Evolutionary conservation across 2,113 vertebrate genomes (phyloP).

Genomic region (Petrocephalus microphthalmus): DNA sequence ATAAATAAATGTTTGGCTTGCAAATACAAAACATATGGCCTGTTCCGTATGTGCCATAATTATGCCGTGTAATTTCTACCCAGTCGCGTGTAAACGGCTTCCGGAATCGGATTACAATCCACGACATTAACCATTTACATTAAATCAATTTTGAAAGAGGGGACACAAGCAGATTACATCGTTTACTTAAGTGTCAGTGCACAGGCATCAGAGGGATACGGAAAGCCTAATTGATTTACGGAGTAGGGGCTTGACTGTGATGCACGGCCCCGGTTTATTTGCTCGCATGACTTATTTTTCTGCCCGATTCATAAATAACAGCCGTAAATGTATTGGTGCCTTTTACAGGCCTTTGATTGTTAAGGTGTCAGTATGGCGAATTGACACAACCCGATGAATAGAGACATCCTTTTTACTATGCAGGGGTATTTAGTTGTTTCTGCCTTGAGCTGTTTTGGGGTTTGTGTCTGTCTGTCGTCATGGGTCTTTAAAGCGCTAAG

Average conservation of each 20-base stretch:
- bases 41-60: neutral
- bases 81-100: neutral
- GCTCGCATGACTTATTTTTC: neutral
- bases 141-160: neutral
- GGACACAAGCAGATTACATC: neutral
- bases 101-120: neutral
- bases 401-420: neutral
- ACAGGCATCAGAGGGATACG: neutral
- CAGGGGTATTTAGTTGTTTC: neutral
- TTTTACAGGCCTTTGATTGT: conserved; percentile 1
- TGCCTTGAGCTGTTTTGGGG: neutral
- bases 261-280: neutral
- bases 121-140: neutral
- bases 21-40: neutral
- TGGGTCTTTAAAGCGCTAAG: neutral
- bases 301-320: neutral
- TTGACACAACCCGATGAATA: neutral
- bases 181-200: neutral
- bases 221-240: neutral
- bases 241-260: neutral
- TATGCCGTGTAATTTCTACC: neutral
- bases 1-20: neutral
- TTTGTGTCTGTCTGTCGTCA: neutral
- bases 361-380: neutral
- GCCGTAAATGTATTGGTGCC: neutral